Evolutionary conservation across 2,888 invertebrate species (phyloP), one percentile per base, ranked within the genome.

Genomic region (Tanytarsus gracilentus): DNA sequence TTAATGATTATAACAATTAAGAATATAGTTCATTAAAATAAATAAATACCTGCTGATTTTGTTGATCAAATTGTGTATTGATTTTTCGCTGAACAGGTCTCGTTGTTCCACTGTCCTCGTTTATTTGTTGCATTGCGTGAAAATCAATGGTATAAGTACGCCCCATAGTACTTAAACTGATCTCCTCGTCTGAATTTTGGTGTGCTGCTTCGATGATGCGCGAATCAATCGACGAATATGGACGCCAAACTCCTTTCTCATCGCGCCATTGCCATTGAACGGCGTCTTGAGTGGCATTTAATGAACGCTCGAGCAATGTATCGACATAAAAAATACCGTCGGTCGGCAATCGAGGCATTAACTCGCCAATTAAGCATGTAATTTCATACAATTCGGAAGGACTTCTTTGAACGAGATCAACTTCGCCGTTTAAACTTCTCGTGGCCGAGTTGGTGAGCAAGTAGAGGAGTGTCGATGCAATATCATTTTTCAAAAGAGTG

Each of bases 261-360:
- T 97, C 97, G 59, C 92, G 81, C 97, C 97, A 98, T 73, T 96
- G 95, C 98, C 98, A 98, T 65, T 88, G 84, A 3, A 94, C 88
- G 62, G 86, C 83, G 70, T 90, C 86, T 68, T 83, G 80, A 6
- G 83, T 79, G 25, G 80, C 77, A 36, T 77, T 76, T 69, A 80
- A 82, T 39, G 88, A 85, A 36, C 87, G 78, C 72, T 90, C 88
- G 62, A 96, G 79, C 67, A 94, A 79, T 50, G 85, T 80, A 76
- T 98, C 97, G 62, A 98, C 94, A 52, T 88, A 82, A 77, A 98
- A 99, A 67, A 98, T 88, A 8, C 97, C 97, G 73, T 96, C 95
- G 1, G 85, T 84, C 1, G 98, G 98, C 66, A 99, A 78, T 44
- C 91, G 88, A 39, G 98, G 98, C 90, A 99, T 91, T 65, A 99